Conservation (phyloP, 2,797 vertebrate species). For the Rallus crepitans region DNA sequence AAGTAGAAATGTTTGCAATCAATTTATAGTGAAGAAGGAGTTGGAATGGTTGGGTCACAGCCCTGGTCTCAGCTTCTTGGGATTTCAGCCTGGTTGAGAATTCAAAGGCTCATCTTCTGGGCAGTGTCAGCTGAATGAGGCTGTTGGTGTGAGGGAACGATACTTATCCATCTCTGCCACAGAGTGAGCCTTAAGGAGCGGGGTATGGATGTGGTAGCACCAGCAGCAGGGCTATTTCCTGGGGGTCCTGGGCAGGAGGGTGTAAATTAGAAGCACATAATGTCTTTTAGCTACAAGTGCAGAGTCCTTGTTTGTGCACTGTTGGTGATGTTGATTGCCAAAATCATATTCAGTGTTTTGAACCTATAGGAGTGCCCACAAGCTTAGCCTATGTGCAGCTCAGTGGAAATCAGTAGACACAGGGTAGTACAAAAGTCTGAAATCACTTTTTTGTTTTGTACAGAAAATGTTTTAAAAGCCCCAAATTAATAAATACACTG, state of each 20-base stretch:
- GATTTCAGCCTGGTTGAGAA: not conserved
- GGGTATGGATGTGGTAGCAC: not conserved
- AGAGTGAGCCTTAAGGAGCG: not conserved
- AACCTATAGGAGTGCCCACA: not conserved
- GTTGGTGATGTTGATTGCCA: not conserved
- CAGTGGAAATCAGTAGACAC: not conserved
- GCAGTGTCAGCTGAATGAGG: not conserved
- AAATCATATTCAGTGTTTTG: not conserved
- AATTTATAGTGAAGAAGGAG: not conserved
- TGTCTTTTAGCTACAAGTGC: not conserved
- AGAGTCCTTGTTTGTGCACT: not conserved
- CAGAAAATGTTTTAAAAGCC: not conserved
- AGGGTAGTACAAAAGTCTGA: not conserved
- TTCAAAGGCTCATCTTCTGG: not conserved
- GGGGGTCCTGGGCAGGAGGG: not conserved
- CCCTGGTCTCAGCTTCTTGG: not conserved
- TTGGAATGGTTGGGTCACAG: not conserved
- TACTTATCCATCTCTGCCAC: not conserved
- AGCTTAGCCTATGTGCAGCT: not conserved
- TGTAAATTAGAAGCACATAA: not conserved
- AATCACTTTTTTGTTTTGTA: not conserved
- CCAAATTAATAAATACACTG: not conserved
- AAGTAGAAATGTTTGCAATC: not conserved
- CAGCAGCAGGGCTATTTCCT: not conserved
- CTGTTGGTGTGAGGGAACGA: not conserved